These are phyloP conservation scores for Scaptodrosophila lebanonensis DNA, from an alignment of 1,140 invertebrate genomes.

Conservation along the genomic window DNA sequence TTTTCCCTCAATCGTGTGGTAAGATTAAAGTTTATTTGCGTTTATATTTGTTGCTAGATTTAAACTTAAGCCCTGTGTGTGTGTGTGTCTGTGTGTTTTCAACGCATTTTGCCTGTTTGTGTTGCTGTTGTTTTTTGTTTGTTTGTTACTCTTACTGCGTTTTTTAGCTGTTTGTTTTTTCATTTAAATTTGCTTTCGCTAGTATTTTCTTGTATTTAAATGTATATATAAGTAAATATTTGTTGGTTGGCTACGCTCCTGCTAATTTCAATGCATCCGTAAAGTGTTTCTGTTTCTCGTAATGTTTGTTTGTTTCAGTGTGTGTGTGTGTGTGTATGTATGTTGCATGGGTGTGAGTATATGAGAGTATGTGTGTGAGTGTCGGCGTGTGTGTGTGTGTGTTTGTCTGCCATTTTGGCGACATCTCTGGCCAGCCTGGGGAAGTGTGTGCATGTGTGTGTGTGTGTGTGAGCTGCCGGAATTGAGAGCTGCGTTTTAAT, in stretches of 20 bases:
- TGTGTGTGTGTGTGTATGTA: slow-evolving; percentile 22
- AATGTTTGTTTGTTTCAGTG: slow-evolving; percentile 9
- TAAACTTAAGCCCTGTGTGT: background rate
- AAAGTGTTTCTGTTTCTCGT: background rate
- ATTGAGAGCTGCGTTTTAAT: slow-evolving; percentile 59
- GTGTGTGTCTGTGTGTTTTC: background rate
- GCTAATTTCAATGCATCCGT: slow-evolving; percentile 13
- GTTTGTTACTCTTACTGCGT: slow-evolving; percentile 10
- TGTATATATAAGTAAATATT: slow-evolving; percentile 42
- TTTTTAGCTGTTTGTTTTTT: slow-evolving; percentile 17
- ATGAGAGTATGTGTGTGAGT: background rate
- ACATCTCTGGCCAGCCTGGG: no score
- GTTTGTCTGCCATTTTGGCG: no score
- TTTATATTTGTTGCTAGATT: background rate
- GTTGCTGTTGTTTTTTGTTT: slow-evolving; percentile 4
- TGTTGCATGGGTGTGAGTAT: background rate
- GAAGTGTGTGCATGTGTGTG: no score
- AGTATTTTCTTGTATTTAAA: slow-evolving; percentile 1
- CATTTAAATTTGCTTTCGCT: slow-evolving; percentile 6
- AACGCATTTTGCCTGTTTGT: slow-evolving; percentile 5
- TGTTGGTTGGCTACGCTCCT: slow-evolving; percentile 77
- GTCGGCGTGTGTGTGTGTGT: slow-evolving; percentile 2
- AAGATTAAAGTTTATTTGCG: background rate
- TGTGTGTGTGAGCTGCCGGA: slow-evolving; percentile 57
- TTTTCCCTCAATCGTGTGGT: background rate